A percentile compares a stretch with the other conserved stretches of the same genome.
Conservation (phyloP, 2,113 vertebrate genomes). For the Tetrax tetrax region DNA sequence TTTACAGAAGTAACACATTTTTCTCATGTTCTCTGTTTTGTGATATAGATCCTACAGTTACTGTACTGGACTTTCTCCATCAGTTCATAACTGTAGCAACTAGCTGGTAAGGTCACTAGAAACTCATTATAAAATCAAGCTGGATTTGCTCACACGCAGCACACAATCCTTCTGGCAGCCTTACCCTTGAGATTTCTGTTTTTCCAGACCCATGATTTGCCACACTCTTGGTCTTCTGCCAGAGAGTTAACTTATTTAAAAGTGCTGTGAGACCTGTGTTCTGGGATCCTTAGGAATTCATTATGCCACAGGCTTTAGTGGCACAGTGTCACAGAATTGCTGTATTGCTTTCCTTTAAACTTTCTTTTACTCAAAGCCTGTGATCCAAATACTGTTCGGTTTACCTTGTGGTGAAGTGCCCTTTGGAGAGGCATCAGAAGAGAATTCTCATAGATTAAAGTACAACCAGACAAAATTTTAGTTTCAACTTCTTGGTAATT, state of each 20-base stretch:
- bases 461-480: neutral
- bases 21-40: neutral
- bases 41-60: neutral
- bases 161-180: neutral
- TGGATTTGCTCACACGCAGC: neutral
- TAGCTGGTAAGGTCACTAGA: neutral
- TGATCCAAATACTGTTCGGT: neutral
- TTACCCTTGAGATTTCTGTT: neutral
- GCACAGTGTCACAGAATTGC: neutral
- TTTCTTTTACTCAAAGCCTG: neutral
- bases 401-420: neutral
- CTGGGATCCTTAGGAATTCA: neutral
- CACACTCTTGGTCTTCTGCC: neutral
- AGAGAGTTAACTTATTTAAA: neutral
- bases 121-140: neutral
- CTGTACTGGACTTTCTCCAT: neutral
- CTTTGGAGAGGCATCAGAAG: neutral
- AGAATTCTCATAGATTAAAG: neutral
- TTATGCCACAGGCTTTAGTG: neutral
- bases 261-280: neutral
- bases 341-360: neutral
- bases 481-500: neutral
- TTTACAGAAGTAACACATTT: neutral
- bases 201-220: neutral
- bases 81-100: neutral